A percentile compares a stretch with the other conserved stretches of the same genome.
Conservation (phyloP, 2,888 invertebrate species). For the Ormia ochracea region DNA sequence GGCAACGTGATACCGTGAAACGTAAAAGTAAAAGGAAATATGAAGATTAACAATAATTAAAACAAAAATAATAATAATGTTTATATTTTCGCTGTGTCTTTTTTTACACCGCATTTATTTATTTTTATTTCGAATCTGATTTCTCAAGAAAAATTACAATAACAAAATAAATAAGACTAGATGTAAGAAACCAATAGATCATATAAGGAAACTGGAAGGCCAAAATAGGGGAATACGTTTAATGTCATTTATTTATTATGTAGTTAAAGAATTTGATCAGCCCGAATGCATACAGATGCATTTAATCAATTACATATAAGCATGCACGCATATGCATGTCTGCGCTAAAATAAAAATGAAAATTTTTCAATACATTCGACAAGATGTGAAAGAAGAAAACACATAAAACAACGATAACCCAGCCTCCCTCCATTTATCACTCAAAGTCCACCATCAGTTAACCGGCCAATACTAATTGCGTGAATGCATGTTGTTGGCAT, state of each 20-base stretch:
- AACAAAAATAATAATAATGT: background rate
- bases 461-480: slow-evolving; percentile 30
- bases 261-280: background rate
- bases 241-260: background rate
- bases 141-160: background rate
- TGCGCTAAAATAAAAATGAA: background rate
- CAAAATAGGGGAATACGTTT: background rate
- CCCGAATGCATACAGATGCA: background rate
- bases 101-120: background rate
- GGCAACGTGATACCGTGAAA: slow-evolving; percentile 6
- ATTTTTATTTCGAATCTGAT: slow-evolving; percentile 14
- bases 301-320: background rate
- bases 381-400: slow-evolving; percentile 6
- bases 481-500: slow-evolving; percentile 51
- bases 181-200: background rate
- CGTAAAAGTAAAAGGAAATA: slow-evolving; percentile 14
- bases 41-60: slow-evolving; percentile 22
- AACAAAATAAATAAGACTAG: background rate
- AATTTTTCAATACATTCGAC: background rate
- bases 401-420: background rate
- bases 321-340: background rate
- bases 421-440: background rate
- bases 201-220: background rate
- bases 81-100: background rate
- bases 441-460: slow-evolving; percentile 28